phyloP scores from a whole-genome alignment of 1,140 invertebrate genomes.

The Drosophila micromelanica region DNA sequence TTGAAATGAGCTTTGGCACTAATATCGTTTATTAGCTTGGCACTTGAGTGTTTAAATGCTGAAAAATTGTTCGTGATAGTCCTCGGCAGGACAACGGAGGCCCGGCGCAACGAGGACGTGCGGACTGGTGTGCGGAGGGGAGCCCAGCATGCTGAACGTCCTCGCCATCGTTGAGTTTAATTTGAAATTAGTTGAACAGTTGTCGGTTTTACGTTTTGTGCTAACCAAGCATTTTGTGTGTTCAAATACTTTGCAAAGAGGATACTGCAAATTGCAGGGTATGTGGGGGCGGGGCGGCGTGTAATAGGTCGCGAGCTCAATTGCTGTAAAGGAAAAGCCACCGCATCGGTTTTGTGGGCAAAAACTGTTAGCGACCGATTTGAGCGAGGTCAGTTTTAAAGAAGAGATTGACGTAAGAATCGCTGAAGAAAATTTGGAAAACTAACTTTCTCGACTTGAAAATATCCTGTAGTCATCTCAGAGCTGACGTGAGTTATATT shows the following conservation, averaged over 20 bases:
- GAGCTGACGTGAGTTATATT: too few relatives aligned
- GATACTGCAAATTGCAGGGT: neutral
- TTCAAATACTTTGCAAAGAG: constrained; percentile 31
- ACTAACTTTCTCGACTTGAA: too few relatives aligned
- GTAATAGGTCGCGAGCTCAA: constrained; percentile 46
- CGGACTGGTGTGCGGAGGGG: too few relatives aligned
- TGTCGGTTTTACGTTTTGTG: constrained; percentile 58
- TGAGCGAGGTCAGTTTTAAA: constrained; percentile 16
- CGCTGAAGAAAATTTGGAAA: neutral
- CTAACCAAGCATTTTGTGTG: constrained; percentile 55
- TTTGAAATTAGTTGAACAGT: constrained; percentile 75
- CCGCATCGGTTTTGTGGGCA: neutral
- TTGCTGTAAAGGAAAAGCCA: constrained; percentile 20
- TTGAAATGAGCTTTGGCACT: constrained; percentile 73
- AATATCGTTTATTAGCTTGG: constrained; percentile 77
- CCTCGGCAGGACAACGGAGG: constrained; percentile 31
- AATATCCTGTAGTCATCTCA: too few relatives aligned
- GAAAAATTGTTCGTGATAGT: constrained; percentile 75
- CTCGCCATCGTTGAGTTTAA: constrained; percentile 67
- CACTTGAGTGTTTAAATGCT: constrained; percentile 78
- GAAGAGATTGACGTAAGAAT: neutral
- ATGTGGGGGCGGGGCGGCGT: constrained; percentile 1
- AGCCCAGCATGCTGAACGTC: constrained; percentile 31
- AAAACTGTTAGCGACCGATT: constrained; percentile 11
- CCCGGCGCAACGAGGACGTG: too few relatives aligned